Evolutionary conservation across 2,888 invertebrate species (phyloP), one percentile per base, ranked within the genome.

Genomic region (Amblyteles armatorius): DNA sequence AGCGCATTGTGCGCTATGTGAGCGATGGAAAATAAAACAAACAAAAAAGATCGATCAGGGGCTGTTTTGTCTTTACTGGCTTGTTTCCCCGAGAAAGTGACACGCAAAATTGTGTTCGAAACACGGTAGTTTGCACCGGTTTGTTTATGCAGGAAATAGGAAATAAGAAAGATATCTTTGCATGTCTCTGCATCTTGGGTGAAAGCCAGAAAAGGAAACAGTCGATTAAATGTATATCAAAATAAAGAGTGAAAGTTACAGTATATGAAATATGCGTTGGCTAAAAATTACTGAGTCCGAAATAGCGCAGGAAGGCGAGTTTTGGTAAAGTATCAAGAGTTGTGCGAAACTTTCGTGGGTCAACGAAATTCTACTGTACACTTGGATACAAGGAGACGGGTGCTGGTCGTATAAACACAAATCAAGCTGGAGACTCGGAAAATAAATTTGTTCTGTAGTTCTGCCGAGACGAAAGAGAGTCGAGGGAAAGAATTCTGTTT

Each of bases 401-500:
- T 72, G 65, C 72, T 48, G 40, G 57, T 57, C 50, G 33, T 50
- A 48, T 57, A 52, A 55, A 80, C 71, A 48, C 67, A 40, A 52
- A 74, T 19, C 29, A 36, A 55, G 33, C 33, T 26, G 11, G 11
- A n/a, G 13, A 44, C 26, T 57, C 19, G 19, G 44, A 55, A 63
- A 73, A 50, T 19, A 65, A 77, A 77, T 65, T 71, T 72, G 68
- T 52, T 81, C 60, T 29, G 16, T 78, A 40, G 29, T 29, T 82
- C 63, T 36, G 48, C 78, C 68, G 63, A 57, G 29, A 7, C 19
- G 65, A 83, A 84, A 74, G 74, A 22, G 60, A 76, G 52, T 44
- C 22, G 74, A 36, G 26, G 57, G 26, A 50, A 65, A 74, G 74
- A 82, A 82, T 82, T 60, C 78, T 11, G 26, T 57, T 82, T 69